These are phyloP conservation scores for Trogon surrucura DNA, from an alignment of 2,113 vertebrate species.

Conservation along the genomic window DNA sequence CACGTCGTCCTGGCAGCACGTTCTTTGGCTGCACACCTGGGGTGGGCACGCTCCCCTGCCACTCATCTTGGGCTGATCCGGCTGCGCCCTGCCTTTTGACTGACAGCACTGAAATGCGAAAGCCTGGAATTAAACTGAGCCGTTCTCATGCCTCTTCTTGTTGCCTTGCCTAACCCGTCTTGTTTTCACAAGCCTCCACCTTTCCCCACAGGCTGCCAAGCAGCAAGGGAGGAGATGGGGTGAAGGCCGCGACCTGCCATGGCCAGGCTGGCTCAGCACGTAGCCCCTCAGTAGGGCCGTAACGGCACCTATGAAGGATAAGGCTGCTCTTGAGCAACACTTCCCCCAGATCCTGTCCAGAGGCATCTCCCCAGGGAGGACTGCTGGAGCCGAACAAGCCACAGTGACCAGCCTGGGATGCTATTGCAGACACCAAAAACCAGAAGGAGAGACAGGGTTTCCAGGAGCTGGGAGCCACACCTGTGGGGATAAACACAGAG, in stretches of 20 bases:
- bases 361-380: not conserved
- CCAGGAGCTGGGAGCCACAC: not conserved
- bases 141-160: not conserved
- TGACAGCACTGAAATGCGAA: not conserved
- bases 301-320: accelerated
- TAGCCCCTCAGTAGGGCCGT: accelerated
- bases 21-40: accelerated
- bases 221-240: not conserved
- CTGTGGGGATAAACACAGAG: not conserved
- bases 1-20: not conserved
- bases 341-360: not conserved
- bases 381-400: not conserved
- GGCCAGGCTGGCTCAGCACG: not conserved
- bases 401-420: not conserved
- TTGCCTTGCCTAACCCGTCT: not conserved
- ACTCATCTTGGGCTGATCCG: accelerated
- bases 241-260: not conserved
- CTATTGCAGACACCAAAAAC: not conserved
- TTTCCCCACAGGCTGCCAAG: not conserved
- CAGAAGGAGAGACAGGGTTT: not conserved
- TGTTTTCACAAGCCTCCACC: not conserved
- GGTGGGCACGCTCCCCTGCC: not conserved
- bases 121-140: not conserved
- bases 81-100: not conserved
- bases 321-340: not conserved